Evolutionary conservation across 2,797 vertebrate species (phyloP).

Genomic region (Gymnopithys bicolor): DNA sequence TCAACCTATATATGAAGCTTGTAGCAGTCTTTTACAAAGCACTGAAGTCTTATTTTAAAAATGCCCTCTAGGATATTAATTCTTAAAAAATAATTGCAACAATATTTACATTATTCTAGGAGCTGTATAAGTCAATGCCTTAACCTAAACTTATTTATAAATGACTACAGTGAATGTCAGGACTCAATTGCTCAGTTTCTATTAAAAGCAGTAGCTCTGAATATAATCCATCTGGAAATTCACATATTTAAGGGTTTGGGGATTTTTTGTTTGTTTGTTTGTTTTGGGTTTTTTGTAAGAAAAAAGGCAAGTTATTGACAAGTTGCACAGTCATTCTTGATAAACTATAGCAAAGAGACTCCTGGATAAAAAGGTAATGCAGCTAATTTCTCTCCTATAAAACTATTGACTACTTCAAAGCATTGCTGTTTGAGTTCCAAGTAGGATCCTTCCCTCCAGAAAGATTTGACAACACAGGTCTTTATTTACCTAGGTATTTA

Average conservation of each 20-base stretch:
- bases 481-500: neutral
- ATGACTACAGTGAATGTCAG: neutral
- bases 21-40: neutral
- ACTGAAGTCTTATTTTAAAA: neutral
- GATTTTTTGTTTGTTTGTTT: neutral
- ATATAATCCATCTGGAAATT: neutral
- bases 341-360: neutral
- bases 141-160: neutral
- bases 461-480: neutral
- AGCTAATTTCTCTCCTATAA: neutral
- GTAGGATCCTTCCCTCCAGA: neutral
- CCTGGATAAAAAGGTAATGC: neutral
- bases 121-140: neutral
- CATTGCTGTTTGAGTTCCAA: neutral
- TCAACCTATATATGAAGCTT: neutral
- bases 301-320: neutral
- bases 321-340: neutral
- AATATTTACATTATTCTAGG: neutral
- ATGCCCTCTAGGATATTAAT: neutral
- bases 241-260: neutral
- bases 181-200: neutral
- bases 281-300: rapidly evolving
- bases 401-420: neutral
- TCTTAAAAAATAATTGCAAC: neutral
- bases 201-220: neutral